Evolutionary conservation across 1,140 invertebrate genomes (phyloP), one percentile per base, ranked within the genome.

Genomic region (Plectus sambesii): DNA sequence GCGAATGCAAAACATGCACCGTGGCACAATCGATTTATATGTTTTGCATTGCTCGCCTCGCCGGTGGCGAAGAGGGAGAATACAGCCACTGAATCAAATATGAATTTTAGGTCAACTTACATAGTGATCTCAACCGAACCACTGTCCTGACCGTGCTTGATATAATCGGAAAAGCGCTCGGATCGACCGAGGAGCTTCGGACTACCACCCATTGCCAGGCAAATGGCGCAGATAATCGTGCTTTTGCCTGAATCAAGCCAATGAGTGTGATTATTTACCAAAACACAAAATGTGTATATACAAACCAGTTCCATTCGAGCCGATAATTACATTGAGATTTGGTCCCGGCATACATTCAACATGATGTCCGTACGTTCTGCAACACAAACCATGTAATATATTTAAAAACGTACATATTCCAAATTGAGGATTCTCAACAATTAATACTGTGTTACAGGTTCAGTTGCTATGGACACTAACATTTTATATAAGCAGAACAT

Each of bases 151-250:
- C 82, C 82, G 69, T 80, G 79, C 70, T 84, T 82, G 0, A 94
- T 73, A 51, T 68, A 77, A 23, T 76, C 75, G 12, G 50, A 43
- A 6, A 65, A 37, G 15, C 53, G 49, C 19, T 55, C 54, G 5
- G 64, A 61, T 20, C 70, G 54, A 5, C 70, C 71, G 9, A 62
- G 47, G 9, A 27, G 24, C 4, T 55, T 56, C 2, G 63, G 68
- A 59, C 73, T 72, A 23, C 76, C 76, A 44, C 68, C 86, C 3
- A 93, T 72, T 0, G 87, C 89, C 20, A 96, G 73, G 59, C 90
- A 87, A 53, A 97, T 89, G 0, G 85, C 89, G 68, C 85, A 84
- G 2, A 94, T 82, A 63, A 97, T 81, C 0, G 89, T 85, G 0
- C 87, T 92, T 73, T 98, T 98, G n/a, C 87, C 52, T 49, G 27